Base-by-base conservation (phyloP, 1,140 invertebrate genomes). In the Caenorhabditis tropicalis region DNA sequence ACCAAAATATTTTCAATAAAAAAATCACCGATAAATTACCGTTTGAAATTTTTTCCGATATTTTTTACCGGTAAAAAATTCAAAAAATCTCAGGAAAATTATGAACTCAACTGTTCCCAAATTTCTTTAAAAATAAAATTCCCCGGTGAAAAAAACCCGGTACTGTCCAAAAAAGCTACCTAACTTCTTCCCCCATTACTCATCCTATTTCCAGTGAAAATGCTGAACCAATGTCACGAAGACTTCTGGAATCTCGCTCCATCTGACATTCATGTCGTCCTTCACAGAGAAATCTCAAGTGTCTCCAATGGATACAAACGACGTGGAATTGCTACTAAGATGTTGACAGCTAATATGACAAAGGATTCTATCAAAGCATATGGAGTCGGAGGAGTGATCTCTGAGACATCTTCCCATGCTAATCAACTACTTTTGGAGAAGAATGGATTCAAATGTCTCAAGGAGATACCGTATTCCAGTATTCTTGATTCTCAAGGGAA, bases 201-300 rank as follows among this genome's bases (percentile, higher is more conserved):
- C 9, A 10, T 1, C 24, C 6, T 56, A 56, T 56, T 74, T 74
- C 15, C 36, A 74, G 65, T 74, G 9, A 74, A 74, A 74, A 74
- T 74, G 65, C 65, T 74, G 21, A 74, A 74, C 36, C 33, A 39
- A 74, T 74, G 65, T 46, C 65, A 74, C 36, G 65, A 74, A 43
- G 65, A 74, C n/a, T 74, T 74, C 36, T 74, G 65, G 65, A 43
- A 5, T 21, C 36, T 74, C 4, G 36, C 36, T 24, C 65, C 65
- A 12, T 24, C 33, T 1, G 36, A 74, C 21, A 74, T 74, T 4
- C 16, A 74, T 16, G 65, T 74, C 0, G 65, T 74, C 2, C 65
- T 74, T 12, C 65, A 74, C 36, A 33, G 65, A 36, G 65, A 74
- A 24, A 43, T 74, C 36, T 74, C 65, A 15, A 74, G 65, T 24